These are phyloP conservation scores for Drosophila arawakana DNA, from an alignment of 1,140 invertebrate species.

Conservation along the genomic window DNA sequence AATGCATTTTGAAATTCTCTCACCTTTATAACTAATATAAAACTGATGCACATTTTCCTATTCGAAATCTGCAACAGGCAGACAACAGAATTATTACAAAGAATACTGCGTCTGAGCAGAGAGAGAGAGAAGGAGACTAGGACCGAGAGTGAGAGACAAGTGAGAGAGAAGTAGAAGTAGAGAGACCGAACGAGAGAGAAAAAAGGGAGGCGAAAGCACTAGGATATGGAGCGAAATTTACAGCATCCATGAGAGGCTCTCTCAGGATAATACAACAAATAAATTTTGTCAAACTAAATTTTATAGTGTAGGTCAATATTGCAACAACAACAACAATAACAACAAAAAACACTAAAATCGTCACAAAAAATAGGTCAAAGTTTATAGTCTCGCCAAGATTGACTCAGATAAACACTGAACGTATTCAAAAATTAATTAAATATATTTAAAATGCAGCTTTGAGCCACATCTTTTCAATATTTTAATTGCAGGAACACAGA, in stretches of 20 bases:
- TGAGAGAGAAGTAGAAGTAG: neutral
- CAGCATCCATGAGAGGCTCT: conserved; percentile 1
- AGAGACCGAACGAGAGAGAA: conserved; percentile 9
- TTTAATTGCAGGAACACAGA: too few species aligned
- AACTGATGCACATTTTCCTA: conserved; percentile 7
- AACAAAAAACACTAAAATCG: too few species aligned
- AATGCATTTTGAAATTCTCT: neutral
- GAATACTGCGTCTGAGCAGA: conserved; percentile 37
- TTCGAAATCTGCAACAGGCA: conserved; percentile 53
- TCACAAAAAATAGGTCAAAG: too few species aligned
- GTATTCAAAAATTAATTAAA: too few species aligned
- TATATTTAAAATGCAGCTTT: too few species aligned
- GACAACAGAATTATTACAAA: conserved; percentile 40
- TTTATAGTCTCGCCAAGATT: too few species aligned
- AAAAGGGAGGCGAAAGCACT: too few species aligned
- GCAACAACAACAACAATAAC: too few species aligned
- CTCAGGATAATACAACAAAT: neutral
- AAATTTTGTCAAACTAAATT: neutral
- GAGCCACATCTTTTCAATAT: too few species aligned
- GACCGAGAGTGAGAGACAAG: neutral
- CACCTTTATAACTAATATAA: neutral
- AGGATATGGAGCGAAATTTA: neutral
- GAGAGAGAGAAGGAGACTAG: neutral
- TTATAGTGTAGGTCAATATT: neutral
- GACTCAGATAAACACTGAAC: too few species aligned